Base-by-base conservation (phyloP, 1,140 invertebrate genomes). In the Fragariocoptes setiger region DNA sequence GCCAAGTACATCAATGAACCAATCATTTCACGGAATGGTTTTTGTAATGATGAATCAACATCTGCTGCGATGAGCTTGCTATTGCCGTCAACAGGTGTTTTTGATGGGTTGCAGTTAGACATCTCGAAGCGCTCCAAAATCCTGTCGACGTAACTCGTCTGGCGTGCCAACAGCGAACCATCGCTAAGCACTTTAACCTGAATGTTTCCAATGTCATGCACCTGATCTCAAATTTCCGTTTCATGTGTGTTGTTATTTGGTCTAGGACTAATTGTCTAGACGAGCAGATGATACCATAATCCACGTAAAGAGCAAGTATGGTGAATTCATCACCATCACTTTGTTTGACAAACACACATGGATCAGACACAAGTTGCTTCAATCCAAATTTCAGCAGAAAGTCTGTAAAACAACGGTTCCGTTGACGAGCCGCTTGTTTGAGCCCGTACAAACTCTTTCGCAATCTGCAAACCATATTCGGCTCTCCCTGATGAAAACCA, bases 271-370 rank as follows among this genome's bases (percentile, higher is more conserved):
- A 8, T 16, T 19, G 8, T 5, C 37, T n/a, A 12, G 35, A 12
- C 8, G 39, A 45, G 54, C 46, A 52, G 40, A 59, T 45, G 18
- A 61, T 41, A 14, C 55, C 56, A 52, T 63, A 60, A 50, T 64
- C 61, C 12, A 63, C 59, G 53, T 62, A 62, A 3, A 62, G 46
- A 13, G 51, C 51, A 1, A 62, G 35, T 20, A 57, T 25, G 19
- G 42, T 21, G 12, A 19, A 14, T n/a, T n/a, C n/a, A n/a, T n/a
- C n/a, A n/a, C 18, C 39, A 22, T 43, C 37, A 5, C 20, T n/a
- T 5, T 44, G 8, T 12, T 17, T 19, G 0, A n/a, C 12, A 22
- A 4, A 43, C 5, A 47, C 5, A 41, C 40, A 48, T 13, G 19
- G 16, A 40, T 48, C 37, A 19, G 40, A 37, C 13, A 14, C 5